Evolutionary conservation across 2,888 invertebrate species (phyloP), one percentile per base, ranked within the genome.

Genomic region (Euplexia lucipara): DNA sequence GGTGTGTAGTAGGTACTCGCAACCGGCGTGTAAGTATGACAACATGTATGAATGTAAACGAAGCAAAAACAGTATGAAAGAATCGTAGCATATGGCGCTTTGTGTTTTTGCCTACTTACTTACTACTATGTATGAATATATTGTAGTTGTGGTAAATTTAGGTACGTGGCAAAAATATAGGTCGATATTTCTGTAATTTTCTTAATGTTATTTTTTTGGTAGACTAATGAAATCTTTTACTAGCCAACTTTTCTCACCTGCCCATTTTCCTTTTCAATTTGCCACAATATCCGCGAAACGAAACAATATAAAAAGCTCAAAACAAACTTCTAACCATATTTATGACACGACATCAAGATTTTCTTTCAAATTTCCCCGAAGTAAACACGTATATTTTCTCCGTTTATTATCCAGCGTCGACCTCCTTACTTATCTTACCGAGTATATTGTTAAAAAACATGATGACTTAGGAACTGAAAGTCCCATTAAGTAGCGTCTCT

Each of bases 401-500:
- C 88, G 93, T 95, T 95, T 95, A 94, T 95, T 95, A 95, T 95
- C 94, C 93, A 80, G 80, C 92, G 80, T 78, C 91, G 90, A 91
- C 91, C 91, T 91, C 86, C 89, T 92, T 91, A 93, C 94, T 94
- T 93, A 93, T 93, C 89, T 70, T 66, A 83, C 85, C 79, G 83
- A 84, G 83, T 89, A 88, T 92, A 94, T 95, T 94, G 92, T 94
- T 91, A 94, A 94, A 76, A 94, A 93, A 89, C 90, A 90, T 93
- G 93, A 93, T 95, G 95, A 95, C 95, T 95, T 95, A 95, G 93
- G 90, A 95, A 95, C 94, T 95, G 94, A 91, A 92, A 94, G 92
- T 92, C 90, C 94, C 93, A 94, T 95, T 95, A 95, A 95, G 94
- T 92, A 92, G 90, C 90, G 91, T 89, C 90, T 91, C 92, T 92